These are phyloP conservation scores for Oxycera nigricornis DNA, from an alignment of 2,888 invertebrate species.

Conservation along the genomic window DNA sequence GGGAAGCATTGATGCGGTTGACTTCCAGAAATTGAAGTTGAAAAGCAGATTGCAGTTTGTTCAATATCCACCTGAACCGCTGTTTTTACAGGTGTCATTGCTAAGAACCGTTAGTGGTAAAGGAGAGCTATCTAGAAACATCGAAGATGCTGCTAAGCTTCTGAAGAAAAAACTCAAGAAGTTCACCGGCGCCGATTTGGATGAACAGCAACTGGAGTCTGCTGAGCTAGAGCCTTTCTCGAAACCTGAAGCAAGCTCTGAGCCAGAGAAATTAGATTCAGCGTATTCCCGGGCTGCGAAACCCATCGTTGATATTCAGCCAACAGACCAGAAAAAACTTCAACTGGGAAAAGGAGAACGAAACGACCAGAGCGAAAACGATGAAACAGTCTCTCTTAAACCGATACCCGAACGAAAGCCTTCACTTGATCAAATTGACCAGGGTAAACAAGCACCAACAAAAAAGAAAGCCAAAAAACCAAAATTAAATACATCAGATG, in stretches of 20 bases:
- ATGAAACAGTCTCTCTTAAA: slow-evolving; percentile 9
- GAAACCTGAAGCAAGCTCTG: slow-evolving; percentile 47
- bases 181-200: slow-evolving; percentile 47
- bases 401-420: slow-evolving; percentile 62
- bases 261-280: slow-evolving; percentile 55
- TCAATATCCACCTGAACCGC: slow-evolving; percentile 70
- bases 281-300: slow-evolving; percentile 58
- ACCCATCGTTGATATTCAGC: slow-evolving; percentile 59
- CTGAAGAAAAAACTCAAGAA: slow-evolving; percentile 67
- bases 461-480: slow-evolving; percentile 61
- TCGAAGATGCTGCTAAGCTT: slow-evolving; percentile 72
- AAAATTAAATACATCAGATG: slow-evolving; percentile 33
- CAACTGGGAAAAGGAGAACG: slow-evolving; percentile 24
- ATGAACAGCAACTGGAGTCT: slow-evolving; percentile 16
- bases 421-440: slow-evolving; percentile 62
- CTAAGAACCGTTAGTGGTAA: slow-evolving; percentile 67
- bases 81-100: slow-evolving; percentile 62
- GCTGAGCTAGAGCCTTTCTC: slow-evolving; percentile 44
- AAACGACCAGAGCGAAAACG: background rate
- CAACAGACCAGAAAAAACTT: slow-evolving; percentile 55
- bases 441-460: slow-evolving; percentile 49
- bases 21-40: slow-evolving; percentile 63
- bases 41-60: slow-evolving; percentile 73
- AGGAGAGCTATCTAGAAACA: slow-evolving; percentile 72
- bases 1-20: slow-evolving; percentile 59